Evolutionary conservation across 2,113 vertebrate species (phyloP).

Genomic region (Chaetorhynchus papuensis): DNA sequence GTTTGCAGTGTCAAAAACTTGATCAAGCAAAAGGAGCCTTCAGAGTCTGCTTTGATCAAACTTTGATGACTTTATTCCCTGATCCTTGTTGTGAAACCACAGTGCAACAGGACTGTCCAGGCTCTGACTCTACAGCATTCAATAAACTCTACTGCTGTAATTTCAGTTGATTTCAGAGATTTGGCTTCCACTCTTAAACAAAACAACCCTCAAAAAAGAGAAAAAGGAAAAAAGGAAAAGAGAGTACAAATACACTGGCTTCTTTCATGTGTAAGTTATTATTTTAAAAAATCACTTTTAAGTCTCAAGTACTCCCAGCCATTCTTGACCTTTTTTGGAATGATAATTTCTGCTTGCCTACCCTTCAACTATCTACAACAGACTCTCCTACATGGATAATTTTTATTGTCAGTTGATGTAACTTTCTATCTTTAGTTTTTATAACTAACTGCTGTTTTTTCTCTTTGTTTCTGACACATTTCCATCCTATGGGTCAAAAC

Average conservation of each 20-base stretch:
- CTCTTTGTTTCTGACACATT: not conserved
- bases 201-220: not conserved
- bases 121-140: not conserved
- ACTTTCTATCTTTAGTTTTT: not conserved
- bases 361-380: not conserved
- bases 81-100: not conserved
- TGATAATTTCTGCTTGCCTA: not conserved
- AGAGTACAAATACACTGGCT: not conserved
- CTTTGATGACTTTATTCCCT: not conserved
- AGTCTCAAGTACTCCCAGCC: not conserved
- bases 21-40: conserved; percentile 22
- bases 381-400: not conserved
- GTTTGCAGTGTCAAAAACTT: not conserved
- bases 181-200: not conserved
- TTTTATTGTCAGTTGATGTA: not conserved
- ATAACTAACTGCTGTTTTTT: not conserved
- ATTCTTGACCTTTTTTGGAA: not conserved
- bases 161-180: not conserved
- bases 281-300: not conserved
- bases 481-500: not conserved
- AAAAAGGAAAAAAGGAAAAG: not conserved
- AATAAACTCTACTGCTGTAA: not conserved
- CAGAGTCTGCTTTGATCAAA: not conserved
- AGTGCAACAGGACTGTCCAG: not conserved
- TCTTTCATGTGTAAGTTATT: not conserved